Percentiles rank a stretch among this genome's conserved stretches.
Evolutionary conservation across 2,888 invertebrate genomes (phyloP).

Genomic region (Panzeria rudis): DNA sequence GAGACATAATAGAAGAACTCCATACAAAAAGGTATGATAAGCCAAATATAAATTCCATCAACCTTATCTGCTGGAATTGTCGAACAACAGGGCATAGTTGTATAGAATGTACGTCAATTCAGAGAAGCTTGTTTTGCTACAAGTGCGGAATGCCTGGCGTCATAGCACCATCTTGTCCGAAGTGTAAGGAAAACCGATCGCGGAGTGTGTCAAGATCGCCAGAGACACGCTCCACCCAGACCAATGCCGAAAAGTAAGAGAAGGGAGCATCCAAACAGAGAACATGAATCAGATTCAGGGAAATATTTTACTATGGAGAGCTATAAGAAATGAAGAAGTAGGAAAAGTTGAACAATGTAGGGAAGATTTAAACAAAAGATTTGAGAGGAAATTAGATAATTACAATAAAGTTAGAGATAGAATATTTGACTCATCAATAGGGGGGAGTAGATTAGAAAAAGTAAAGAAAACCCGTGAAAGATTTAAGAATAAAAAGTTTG

Average conservation of each 20-base stretch:
- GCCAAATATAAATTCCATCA: background rate
- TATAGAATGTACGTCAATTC: background rate
- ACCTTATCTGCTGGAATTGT: background rate
- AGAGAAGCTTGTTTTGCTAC: conserved; percentile 2
- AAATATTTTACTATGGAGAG: background rate
- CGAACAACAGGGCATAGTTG: background rate
- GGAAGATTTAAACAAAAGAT: background rate
- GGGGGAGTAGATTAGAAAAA: background rate
- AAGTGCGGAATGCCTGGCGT: background rate
- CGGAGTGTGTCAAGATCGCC: too few species aligned
- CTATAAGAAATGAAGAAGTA: background rate
- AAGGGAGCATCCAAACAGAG: background rate
- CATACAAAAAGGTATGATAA: background rate
- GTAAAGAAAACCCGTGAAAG: background rate
- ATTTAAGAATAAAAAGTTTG: background rate
- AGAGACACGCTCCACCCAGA: too few species aligned
- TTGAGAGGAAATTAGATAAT: too few species aligned
- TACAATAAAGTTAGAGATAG: background rate
- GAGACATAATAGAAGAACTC: background rate
- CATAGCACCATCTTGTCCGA: too few species aligned
- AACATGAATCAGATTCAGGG: background rate
- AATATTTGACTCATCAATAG: background rate
- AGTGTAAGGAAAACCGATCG: too few species aligned
- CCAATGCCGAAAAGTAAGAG: background rate
- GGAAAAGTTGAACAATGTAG: background rate